A percentile compares a stretch with the other conserved stretches of the same genome.
Evolutionary conservation across 2,797 vertebrate species (phyloP).

Genomic region (Emydoidea blandingii): DNA sequence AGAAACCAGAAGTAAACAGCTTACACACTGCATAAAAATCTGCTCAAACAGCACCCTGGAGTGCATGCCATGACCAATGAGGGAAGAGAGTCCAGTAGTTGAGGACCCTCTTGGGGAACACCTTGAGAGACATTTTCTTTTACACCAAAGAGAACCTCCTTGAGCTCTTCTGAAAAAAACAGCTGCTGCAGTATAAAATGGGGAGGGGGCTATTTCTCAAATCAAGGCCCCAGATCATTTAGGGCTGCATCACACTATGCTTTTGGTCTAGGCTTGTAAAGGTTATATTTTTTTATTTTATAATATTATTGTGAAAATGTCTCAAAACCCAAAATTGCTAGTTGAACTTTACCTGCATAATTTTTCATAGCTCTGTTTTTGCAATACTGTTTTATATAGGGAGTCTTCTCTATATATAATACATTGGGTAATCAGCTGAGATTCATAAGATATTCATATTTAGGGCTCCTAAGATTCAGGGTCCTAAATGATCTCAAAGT

Average conservation of each 20-base stretch:
- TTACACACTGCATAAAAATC: too few species aligned
- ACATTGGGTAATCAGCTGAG: not conserved
- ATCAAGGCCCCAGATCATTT: too few species aligned
- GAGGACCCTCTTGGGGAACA: not conserved
- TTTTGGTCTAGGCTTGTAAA: too few species aligned
- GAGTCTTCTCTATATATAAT: not conserved
- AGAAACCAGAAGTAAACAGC: too few species aligned
- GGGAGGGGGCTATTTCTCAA: too few species aligned
- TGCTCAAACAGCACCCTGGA: too few species aligned
- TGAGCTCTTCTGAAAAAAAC: not conserved
- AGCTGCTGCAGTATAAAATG: not conserved
- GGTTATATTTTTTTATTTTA: too few species aligned
- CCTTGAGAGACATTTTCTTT: not conserved
- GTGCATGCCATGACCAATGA: not conserved
- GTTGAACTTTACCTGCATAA: not conserved
- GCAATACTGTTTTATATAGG: not conserved
- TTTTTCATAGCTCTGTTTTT: not conserved
- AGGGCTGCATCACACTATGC: too few species aligned
- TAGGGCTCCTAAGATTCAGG: not conserved
- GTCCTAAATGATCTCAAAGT: not conserved
- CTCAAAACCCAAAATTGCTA: not conserved
- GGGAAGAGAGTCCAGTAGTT: rapidly evolving
- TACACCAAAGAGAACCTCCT: not conserved
- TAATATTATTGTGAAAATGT: not conserved
- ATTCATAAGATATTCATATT: not conserved